Conservation (phyloP, 2,888 invertebrate genomes). For the Clistopyga incitator region DNA sequence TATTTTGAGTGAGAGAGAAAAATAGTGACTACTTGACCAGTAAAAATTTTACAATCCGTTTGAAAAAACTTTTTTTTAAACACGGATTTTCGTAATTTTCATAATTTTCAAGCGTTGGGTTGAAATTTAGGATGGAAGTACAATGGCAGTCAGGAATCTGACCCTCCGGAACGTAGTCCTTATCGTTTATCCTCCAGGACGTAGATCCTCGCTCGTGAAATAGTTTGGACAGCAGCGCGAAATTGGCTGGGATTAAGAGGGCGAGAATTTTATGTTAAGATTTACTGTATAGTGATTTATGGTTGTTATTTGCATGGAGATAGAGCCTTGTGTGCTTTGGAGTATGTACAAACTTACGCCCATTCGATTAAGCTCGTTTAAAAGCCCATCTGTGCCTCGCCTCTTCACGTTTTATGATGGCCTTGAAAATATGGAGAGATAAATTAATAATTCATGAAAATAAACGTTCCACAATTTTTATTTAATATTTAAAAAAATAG, state of each 20-base stretch:
- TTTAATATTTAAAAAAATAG: too few relatives aligned
- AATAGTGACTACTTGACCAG: too few relatives aligned
- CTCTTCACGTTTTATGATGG: neutral
- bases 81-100: too few relatives aligned
- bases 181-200: slow-evolving; percentile 1
- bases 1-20: too few relatives aligned
- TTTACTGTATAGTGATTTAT: slow-evolving; percentile 45
- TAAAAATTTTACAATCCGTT: too few relatives aligned
- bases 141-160: slow-evolving; percentile 65
- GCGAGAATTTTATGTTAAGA: slow-evolving; percentile 33
- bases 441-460: too few relatives aligned
- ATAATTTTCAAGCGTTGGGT: too few relatives aligned
- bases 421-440: neutral
- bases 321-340: neutral
- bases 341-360: slow-evolving; percentile 4
- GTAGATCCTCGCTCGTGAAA: neutral
- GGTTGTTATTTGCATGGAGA: neutral
- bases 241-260: slow-evolving; percentile 25
- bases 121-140: neutral
- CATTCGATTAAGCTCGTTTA: neutral
- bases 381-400: slow-evolving; percentile 3
- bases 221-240: slow-evolving; percentile 32
- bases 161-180: slow-evolving; percentile 37
- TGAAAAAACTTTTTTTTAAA: too few relatives aligned
- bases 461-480: too few relatives aligned